Conservation (phyloP, 2,113 vertebrate species). For the Chascanopsetta lugubris region DNA sequence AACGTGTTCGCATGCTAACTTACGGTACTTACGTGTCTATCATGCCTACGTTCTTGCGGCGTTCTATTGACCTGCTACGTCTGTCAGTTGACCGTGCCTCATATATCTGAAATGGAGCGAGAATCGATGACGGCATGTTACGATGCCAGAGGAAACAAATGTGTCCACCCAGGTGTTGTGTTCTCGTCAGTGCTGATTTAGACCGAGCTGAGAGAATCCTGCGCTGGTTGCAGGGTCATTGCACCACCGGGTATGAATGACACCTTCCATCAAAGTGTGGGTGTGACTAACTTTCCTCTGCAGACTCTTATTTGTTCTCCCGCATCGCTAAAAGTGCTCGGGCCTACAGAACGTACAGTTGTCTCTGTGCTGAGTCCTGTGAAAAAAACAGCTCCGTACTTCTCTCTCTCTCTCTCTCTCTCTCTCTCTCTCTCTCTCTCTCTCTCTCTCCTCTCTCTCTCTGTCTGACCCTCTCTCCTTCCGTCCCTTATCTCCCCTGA, state of each 20-base stretch:
- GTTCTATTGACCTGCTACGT: too few species aligned
- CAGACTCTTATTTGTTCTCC: not conserved
- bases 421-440: not conserved
- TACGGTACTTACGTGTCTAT: too few species aligned
- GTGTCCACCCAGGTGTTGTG: too few species aligned
- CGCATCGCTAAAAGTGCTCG: not conserved
- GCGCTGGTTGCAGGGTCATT: not conserved
- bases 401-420: not conserved
- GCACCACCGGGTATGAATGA: not conserved
- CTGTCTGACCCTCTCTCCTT: not conserved
- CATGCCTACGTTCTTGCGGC: too few species aligned
- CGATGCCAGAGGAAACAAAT: too few species aligned
- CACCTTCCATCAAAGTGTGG: not conserved
- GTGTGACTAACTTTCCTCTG: constrained; percentile 13
- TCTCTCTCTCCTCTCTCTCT: not conserved
- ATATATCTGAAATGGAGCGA: too few species aligned
- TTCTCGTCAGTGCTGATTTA: too few species aligned
- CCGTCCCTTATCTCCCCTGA: constrained; percentile 16
- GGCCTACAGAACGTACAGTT: not conserved
- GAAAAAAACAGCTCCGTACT: not conserved
- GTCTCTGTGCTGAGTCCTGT: not conserved
- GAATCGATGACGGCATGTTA: too few species aligned
- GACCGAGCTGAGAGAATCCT: too few species aligned
- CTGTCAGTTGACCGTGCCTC: too few species aligned
- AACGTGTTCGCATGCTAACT: too few species aligned